Evolutionary conservation across 2,888 invertebrate species (phyloP).

Genomic region (Rotaria magnacalcarata): DNA sequence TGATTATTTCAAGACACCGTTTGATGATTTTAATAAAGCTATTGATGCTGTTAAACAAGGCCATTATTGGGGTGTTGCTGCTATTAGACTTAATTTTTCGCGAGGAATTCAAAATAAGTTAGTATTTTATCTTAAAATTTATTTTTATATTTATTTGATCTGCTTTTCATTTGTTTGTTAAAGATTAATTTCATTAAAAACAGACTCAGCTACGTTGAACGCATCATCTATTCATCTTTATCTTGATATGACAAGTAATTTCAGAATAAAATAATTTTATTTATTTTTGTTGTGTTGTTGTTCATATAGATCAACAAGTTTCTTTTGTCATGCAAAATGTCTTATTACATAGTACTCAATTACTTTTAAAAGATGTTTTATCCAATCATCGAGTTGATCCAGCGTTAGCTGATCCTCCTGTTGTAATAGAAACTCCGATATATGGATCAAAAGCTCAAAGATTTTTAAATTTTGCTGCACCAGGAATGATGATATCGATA

Average conservation of each 20-base stretch:
- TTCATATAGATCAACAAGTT: conserved; percentile 1
- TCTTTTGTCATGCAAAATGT: conserved; percentile 13
- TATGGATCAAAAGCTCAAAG: conserved; percentile 69
- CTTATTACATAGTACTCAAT: neutral
- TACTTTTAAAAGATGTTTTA: conserved; percentile 1
- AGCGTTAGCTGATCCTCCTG: neutral
- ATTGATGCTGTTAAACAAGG: conserved; percentile 71
- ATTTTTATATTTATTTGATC: neutral
- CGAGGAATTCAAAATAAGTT: conserved; percentile 66
- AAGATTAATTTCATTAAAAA: conserved; percentile 38
- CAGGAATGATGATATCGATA: conserved; percentile 76
- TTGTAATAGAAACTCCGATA: conserved; percentile 49
- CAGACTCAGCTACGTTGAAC: conserved; percentile 58
- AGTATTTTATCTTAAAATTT: neutral
- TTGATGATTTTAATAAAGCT: conserved; percentile 61
- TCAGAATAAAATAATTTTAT: too few relatives aligned
- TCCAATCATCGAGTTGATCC: neutral
- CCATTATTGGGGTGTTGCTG: conserved; percentile 79
- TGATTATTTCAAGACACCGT: neutral
- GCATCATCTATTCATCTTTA: conserved; percentile 77
- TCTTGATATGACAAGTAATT: conserved; percentile 84
- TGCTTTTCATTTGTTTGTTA: neutral
- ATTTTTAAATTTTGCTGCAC: conserved; percentile 91
- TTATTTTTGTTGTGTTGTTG: too few relatives aligned
- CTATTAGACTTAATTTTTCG: conserved; percentile 83